phyloP scores from a whole-genome alignment of 2,888 invertebrate species.

The Stomorhina lunata region DNA sequence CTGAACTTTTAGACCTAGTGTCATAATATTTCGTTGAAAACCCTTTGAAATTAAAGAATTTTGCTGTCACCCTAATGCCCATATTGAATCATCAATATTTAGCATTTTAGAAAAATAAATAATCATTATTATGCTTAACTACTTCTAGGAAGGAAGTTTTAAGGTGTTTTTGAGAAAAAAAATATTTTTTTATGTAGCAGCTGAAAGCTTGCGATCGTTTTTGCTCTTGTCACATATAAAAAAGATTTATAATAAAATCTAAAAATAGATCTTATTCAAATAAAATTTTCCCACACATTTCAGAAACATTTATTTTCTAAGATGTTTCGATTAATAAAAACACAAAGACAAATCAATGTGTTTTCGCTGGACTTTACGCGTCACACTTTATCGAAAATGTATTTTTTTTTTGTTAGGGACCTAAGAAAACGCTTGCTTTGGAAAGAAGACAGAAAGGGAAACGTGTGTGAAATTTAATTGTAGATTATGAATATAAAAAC shows the following conservation, averaged over 20 bases:
- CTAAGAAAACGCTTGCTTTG: neutral
- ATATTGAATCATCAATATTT: too few species aligned
- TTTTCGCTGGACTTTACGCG: neutral
- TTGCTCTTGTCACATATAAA: slow-evolving; percentile 6
- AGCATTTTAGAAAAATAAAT: too few species aligned
- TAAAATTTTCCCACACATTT: neutral
- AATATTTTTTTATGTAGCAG: neutral
- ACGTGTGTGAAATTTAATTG: too few species aligned
- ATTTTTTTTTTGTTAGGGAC: neutral
- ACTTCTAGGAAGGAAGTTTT: neutral
- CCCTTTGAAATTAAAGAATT: too few species aligned
- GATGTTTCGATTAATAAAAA: neutral
- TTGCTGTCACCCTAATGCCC: too few species aligned
- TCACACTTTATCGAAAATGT: too few species aligned
- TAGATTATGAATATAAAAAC: too few species aligned
- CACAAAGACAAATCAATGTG: neutral
- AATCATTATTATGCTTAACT: neutral
- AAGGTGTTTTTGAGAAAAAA: neutral
- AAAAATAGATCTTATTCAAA: slow-evolving; percentile 27
- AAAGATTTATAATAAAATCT: slow-evolving; percentile 17
- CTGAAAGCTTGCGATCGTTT: neutral
- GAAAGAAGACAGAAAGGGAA: too few species aligned
- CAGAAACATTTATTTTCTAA: neutral
- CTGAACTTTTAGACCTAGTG: too few species aligned
- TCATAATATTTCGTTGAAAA: too few species aligned